Evolutionary conservation across 2,113 vertebrate species (phyloP).

Genomic region (Percopsis transmontana): DNA sequence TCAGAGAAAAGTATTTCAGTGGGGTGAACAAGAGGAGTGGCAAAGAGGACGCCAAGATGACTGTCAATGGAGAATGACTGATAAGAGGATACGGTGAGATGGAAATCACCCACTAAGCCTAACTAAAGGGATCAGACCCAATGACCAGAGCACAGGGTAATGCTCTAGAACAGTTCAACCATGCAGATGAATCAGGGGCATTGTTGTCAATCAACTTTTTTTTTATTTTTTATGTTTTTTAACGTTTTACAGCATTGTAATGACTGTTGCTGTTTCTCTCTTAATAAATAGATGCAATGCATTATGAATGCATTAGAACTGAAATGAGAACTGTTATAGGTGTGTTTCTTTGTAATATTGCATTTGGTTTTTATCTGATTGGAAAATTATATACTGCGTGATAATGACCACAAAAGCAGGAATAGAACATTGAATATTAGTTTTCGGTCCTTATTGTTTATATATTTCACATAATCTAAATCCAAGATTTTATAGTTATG

Average conservation of each 20-base stretch:
- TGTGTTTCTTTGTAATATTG: not conserved
- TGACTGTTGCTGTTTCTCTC: conserved; percentile 6
- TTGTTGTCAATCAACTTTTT: conserved; percentile 3
- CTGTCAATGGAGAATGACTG: conserved; percentile 59
- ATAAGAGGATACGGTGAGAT: not conserved
- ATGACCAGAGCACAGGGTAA: not conserved
- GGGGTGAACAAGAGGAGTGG: conserved; percentile 88
- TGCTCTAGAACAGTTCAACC: not conserved
- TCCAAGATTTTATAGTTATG: too few relatives aligned
- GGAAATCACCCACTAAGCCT: not conserved
- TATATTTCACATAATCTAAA: too few relatives aligned
- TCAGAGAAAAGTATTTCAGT: conserved; percentile 98
- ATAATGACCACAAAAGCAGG: too few relatives aligned
- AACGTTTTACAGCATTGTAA: conserved; percentile 27
- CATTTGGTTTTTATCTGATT: too few relatives aligned
- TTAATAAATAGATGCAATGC: conserved; percentile 43
- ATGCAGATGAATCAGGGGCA: not conserved
- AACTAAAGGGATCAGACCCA: not conserved
- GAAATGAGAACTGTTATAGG: not conserved
- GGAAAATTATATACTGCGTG: too few relatives aligned
- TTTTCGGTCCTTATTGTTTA: too few relatives aligned
- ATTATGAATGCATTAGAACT: not conserved
- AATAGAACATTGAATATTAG: too few relatives aligned
- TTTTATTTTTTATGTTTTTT: conserved; percentile 3
- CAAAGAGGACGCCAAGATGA: conserved; percentile 80